Base-by-base conservation (phyloP, 2,113 vertebrate species). In the Eublepharis macularius region DNA sequence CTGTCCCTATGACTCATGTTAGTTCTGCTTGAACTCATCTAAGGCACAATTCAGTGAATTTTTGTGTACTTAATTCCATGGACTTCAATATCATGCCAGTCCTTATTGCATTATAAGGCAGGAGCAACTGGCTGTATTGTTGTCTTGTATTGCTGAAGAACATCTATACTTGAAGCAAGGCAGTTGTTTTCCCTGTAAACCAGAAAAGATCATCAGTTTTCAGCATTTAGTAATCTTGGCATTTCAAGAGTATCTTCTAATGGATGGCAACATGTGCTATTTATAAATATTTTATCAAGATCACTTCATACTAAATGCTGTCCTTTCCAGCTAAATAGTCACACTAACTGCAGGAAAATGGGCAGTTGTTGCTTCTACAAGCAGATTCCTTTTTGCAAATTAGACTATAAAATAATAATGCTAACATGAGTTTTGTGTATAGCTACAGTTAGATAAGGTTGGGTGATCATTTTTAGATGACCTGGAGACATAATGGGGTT, bases 261-360 rank as follows among this genome's bases (percentile, higher is more conserved):
- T 34, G 49, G 57, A 24, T 80, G 39, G 76, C 26, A 21, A 87
- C 32, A 65, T 87, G 12, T 36, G 10, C 57, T 83, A 89, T 26
- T 73, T 74, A 81, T 74, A 68, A 2, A 78, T 83, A 4, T 60
- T 87, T 72, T 54, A 80, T 65, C 2, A 82, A 32, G 11, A 87
- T 89, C 0, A 1, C 10, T 47, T 90, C 45, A 72, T 66, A 43
- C 79, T 82, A 78, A 85, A 0, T 17, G 54, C 41, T 84, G 49
- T 1, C 26, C 13, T 88, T 87, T 91, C 63, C 41, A 86, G 78
- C 12, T 86, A 75, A 75, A 34, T 65, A 34, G 73, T 54, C 43
- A 32, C 82, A 57, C 81, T 75, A 66, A 45, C 32, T 39, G 1
- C 29, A 82, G 17, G 12, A 74, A 14, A 0, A 13, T 60, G 8